Percentiles rank a stretch among this genome's conserved stretches.
phyloP scores from a whole-genome alignment of 92 coral and sea anemone species.

The Epizoanthus illoricatus region DNA sequence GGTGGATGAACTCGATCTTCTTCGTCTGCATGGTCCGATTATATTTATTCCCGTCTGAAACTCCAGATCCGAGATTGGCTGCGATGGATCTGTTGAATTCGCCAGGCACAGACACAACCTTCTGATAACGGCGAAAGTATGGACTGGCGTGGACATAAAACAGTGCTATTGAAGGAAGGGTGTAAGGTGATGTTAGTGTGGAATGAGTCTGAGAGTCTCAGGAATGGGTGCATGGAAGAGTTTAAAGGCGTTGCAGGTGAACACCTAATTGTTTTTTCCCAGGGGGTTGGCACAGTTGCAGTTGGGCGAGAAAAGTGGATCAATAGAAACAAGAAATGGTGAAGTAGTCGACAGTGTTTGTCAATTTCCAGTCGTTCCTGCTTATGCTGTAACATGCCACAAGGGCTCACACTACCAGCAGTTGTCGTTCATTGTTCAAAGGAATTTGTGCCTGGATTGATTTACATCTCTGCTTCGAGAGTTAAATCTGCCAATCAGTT shows the following conservation, averaged over 20 bases:
- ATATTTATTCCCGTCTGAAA: too few relatives aligned
- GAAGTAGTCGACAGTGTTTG: not conserved
- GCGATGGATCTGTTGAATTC: too few relatives aligned
- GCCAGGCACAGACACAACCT: too few relatives aligned
- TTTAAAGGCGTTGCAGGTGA: not conserved
- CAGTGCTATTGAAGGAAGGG: slow-evolving; percentile 1
- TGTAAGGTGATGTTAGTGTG: slow-evolving; percentile 30
- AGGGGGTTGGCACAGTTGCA: not conserved
- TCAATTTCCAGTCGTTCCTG: not conserved
- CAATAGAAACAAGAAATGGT: not conserved
- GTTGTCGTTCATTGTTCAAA: too few relatives aligned
- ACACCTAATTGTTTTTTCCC: not conserved
- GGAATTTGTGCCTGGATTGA: too few relatives aligned
- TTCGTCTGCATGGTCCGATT: too few relatives aligned
- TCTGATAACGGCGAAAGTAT: slow-evolving; percentile 4
- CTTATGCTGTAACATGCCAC: too few relatives aligned
- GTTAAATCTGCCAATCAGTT: too few relatives aligned
- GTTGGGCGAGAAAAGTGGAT: slow-evolving; percentile 16
- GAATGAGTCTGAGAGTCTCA: not conserved
- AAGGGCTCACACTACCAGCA: too few relatives aligned
- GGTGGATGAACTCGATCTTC: too few relatives aligned
- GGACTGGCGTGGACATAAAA: slow-evolving; percentile 6
- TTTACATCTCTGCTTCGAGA: too few relatives aligned
- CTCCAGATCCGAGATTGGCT: too few relatives aligned
- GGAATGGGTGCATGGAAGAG: slow-evolving; percentile 3